Evolutionary conservation across 2,888 invertebrate species (phyloP), one percentile per base, ranked within the genome.

Genomic region (Drosophila lacicola): DNA sequence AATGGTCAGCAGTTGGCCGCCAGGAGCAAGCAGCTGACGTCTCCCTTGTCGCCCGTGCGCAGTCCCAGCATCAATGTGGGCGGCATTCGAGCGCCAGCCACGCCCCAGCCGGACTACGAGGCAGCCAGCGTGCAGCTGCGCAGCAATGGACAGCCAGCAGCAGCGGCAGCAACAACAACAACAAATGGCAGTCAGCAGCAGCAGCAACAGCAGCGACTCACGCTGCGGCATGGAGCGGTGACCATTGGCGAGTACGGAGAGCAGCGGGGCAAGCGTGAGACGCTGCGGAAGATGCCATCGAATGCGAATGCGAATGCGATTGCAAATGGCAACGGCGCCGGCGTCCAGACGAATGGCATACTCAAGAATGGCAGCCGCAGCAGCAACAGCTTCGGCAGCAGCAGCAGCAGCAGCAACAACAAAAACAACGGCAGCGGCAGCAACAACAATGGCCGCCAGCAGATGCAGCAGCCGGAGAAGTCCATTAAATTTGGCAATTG

Each of bases 171-270:
- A 54, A 4, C 57, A 54, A 4, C 57, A 72, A 34, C 55, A 66
- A 36, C 74, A 21, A 70, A 34, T 34, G 46, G 50, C 29, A 75
- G 13, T 29, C 76, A 54, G 34, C 71, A 49, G 14, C 29, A 49
- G 14, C 67, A 70, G 25, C 29, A 29, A 8, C 25, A 25, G 34
- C 80, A 82, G 34, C 90, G 93, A 94, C 73, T 94, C 92, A 90
- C 94, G 92, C 56, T 94, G 93, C 51, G 94, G 91, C 72, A 94
- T 71, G 95, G 95, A n/a, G 94, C 95, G 0, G 95, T 96, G 6
- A 95, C 95, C 3, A 95, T 96, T 63, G 95, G 95, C 0, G 95
- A 95, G 91, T 96, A 95, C 88, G 94, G 94, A 14, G 91, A 92
- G 39, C 91, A 93, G 25, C 92, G 81, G 5, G 47, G 65, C 34